Evolutionary conservation across 2,113 vertebrate species (phyloP).

Genomic region (Marmota flaviventris): DNA sequence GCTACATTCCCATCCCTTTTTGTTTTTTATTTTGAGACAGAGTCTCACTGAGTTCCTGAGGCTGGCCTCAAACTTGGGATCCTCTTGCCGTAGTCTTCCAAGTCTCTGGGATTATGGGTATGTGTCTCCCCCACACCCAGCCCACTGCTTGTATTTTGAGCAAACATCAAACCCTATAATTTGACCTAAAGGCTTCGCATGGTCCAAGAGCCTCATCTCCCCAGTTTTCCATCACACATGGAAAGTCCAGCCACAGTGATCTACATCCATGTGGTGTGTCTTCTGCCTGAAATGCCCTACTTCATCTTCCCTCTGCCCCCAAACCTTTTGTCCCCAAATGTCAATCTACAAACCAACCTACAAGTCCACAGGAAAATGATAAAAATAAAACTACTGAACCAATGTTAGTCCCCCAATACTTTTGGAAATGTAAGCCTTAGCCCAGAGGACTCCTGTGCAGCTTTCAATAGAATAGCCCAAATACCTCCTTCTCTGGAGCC

Average conservation of each 20-base stretch:
- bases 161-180: neutral
- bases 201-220: neutral
- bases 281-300: neutral
- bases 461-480: neutral
- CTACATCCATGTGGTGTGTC: neutral
- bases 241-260: neutral
- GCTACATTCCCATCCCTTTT: too few species aligned
- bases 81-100: too few species aligned
- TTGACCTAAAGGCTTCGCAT: neutral
- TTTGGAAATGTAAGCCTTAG: neutral
- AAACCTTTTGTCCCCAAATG: neutral
- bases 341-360: neutral
- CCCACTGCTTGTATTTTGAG: neutral
- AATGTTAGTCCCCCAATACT: neutral
- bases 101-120: too few species aligned
- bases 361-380: neutral
- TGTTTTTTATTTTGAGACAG: too few species aligned
- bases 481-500: neutral
- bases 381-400: neutral
- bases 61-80: too few species aligned
- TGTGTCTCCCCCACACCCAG: too few species aligned
- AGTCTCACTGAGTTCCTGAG: too few species aligned
- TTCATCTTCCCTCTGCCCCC: neutral
- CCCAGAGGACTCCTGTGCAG: neutral
- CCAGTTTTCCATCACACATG: fast-evolving